These are phyloP conservation scores for Hirudo medicinalis DNA, from an alignment of 1,140 invertebrate genomes.

Conservation along the genomic window DNA sequence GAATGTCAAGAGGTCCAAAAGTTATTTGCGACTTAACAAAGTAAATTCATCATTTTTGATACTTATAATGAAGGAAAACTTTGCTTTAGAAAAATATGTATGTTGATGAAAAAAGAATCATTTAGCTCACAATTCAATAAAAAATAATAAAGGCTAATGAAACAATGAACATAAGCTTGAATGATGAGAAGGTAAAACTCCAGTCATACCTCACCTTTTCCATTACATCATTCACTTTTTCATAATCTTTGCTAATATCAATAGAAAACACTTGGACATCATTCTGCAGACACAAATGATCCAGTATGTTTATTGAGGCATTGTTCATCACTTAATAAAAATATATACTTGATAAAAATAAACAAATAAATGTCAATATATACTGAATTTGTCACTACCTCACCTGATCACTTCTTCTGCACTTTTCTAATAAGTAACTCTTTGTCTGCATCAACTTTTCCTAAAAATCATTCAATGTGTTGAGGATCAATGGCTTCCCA, in stretches of 20 bases:
- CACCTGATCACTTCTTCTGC: neutral
- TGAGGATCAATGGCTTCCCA: neutral
- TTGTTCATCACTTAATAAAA: too few relatives aligned
- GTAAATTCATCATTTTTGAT: neutral
- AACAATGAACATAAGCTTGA: neutral
- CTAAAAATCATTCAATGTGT: neutral
- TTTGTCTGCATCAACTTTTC: neutral
- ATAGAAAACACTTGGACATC: neutral
- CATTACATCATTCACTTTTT: neutral
- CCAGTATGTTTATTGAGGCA: too few relatives aligned
- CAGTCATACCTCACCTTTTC: neutral
- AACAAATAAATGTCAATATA: too few relatives aligned
- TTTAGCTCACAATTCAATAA: neutral
- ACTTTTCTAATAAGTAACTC: neutral
- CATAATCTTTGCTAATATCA: constrained; percentile 13
- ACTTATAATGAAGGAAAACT: neutral
- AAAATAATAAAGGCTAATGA: neutral
- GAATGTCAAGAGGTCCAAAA: constrained; percentile 65
- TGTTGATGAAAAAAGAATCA: neutral
- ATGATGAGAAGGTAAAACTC: neutral
- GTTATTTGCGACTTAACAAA: constrained; percentile 46
- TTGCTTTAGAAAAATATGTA: neutral
- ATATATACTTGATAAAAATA: too few relatives aligned
- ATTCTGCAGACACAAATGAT: neutral
- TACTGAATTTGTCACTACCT: neutral